Conservation (phyloP, 2,113 vertebrate species). For the Peromyscus californicus region DNA sequence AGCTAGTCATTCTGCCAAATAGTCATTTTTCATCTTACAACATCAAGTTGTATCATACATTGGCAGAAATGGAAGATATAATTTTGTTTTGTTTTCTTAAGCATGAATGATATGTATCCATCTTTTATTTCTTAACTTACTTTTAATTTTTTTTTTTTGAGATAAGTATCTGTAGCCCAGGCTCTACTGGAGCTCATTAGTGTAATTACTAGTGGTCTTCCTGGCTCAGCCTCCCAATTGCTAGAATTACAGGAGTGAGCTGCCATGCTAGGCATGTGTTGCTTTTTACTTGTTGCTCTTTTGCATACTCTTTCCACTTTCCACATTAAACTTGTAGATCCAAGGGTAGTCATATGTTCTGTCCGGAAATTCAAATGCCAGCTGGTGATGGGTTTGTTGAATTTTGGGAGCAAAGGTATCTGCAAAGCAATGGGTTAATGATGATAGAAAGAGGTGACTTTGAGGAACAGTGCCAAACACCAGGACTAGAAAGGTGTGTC, state of each 20-base stretch:
- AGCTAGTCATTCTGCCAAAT: background rate
- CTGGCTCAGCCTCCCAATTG: background rate
- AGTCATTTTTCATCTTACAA: conserved; percentile 1
- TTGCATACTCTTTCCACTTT: background rate
- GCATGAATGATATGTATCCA: background rate
- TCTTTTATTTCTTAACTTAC: conserved; percentile 1
- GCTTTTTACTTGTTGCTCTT: background rate
- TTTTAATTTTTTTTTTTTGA: background rate
- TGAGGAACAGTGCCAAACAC: background rate
- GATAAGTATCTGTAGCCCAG: background rate
- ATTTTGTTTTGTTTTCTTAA: background rate
- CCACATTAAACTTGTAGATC: background rate
- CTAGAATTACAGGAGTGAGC: background rate
- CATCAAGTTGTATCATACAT: background rate
- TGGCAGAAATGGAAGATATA: background rate
- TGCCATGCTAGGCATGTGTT: background rate
- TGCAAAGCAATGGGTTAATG: background rate
- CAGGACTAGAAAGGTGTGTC: background rate
- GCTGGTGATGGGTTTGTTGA: background rate
- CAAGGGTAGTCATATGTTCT: background rate
- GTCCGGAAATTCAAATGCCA: background rate
- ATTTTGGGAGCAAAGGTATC: conserved; percentile 13
- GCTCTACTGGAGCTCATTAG: background rate
- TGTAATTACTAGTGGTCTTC: background rate
- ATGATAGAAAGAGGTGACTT: background rate